Conservation (phyloP, 2,888 invertebrate genomes). For the Ormyrus rosae region DNA sequence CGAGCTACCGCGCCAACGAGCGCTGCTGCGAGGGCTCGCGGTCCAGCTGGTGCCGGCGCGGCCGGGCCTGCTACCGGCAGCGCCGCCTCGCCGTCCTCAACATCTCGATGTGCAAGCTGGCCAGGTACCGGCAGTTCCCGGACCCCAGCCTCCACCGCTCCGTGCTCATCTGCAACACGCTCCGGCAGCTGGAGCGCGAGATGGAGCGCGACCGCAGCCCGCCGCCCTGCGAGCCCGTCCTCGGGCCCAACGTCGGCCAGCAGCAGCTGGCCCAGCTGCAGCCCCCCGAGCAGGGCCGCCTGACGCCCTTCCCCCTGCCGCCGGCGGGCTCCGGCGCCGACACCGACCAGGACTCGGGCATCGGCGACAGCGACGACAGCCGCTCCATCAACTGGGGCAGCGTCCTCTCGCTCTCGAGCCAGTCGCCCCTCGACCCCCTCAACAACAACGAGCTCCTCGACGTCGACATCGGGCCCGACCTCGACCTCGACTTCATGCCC, state of each 20-base stretch:
- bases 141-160: slow-evolving; percentile 93
- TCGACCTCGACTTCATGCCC: slow-evolving; percentile 81
- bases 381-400: slow-evolving; percentile 95
- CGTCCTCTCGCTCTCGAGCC: slow-evolving; percentile 90
- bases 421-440: slow-evolving; percentile 89
- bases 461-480: slow-evolving; percentile 80
- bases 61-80: slow-evolving; percentile 89
- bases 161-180: slow-evolving; percentile 94
- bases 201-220: slow-evolving; percentile 84
- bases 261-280: slow-evolving; percentile 73
- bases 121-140: slow-evolving; percentile 90
- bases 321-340: slow-evolving; percentile 77
- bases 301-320: slow-evolving; percentile 75
- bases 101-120: slow-evolving; percentile 93
- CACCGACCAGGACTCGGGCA: slow-evolving; percentile 85
- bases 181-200: slow-evolving; percentile 92
- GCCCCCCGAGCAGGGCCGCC: slow-evolving; percentile 72
- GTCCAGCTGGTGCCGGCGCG: slow-evolving; percentile 84
- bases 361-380: slow-evolving; percentile 82
- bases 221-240: slow-evolving; percentile 70
- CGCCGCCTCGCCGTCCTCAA: slow-evolving; percentile 92
- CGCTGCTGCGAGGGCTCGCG: slow-evolving; percentile 85
- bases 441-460: slow-evolving; percentile 87
- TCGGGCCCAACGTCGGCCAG: not conserved
- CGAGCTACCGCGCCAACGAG: slow-evolving; percentile 74